Evolutionary conservation across 2,113 vertebrate species (phyloP), one percentile per base, ranked within the genome.

Genomic region (Artemisiospiza belli): DNA sequence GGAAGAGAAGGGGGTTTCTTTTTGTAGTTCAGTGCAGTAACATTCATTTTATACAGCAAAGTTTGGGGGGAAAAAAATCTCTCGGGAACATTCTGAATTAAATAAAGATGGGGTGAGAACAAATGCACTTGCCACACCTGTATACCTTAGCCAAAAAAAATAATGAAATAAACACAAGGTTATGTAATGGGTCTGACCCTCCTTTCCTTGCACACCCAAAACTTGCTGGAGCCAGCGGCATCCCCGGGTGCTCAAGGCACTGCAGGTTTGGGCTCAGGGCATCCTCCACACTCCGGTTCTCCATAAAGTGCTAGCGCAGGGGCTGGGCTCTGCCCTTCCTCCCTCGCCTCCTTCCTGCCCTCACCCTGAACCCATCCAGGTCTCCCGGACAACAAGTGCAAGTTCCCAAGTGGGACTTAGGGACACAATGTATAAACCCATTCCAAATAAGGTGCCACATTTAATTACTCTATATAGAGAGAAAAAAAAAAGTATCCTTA

Each of bases 281-380:
- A 84, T 90, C 97, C 97, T 98, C 98, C 97, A 96, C 74, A 96
- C 98, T 97, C 97, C 97, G 88, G 97, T 89, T 96, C 97, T 96
- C 97, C 89, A 41, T 98, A 99, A 99, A 99, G 98, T 99, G 98
- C 98, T 98, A 98, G 97, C 92, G 79, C 95, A 87, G 95, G 97
- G 97, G 97, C 63, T 72, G 92, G 94, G 94, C 51, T 86, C 96
- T 88, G 73, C 63, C 83, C 87, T 58, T 21, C 85, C 55, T 64
- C 81, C 78, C 59, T 37, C 22, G 31, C 91, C 82, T 88, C 23
- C 15, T 72, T 77, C 85, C 89, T 66, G 28, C 74, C 74, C 54
- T 55, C 87, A 41, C 58, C 79, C 62, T 23, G 68, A 55, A 35
- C 89, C 93, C 96, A 62, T 69, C 84, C 87, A 8, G 54, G 69